phyloP scores from a whole-genome alignment of 92 coral and sea anemone species.

The Blastomussa wellsi region DNA sequence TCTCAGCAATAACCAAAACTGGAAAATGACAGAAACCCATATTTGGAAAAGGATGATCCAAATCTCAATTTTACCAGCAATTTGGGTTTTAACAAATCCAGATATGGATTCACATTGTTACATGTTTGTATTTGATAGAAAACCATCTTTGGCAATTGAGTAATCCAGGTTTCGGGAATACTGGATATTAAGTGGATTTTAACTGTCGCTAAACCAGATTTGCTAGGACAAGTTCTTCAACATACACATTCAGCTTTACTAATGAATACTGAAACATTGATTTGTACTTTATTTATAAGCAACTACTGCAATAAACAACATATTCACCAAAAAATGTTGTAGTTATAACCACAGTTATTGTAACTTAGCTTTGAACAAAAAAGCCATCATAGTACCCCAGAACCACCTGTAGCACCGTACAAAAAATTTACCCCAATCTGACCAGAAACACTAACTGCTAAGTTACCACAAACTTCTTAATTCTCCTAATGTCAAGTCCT shows the following conservation, averaged over 20 bases:
- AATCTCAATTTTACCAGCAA: constrained; percentile 14
- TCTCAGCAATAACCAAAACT: constrained; percentile 28
- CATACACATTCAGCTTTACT: not conserved
- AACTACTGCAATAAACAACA: constrained; percentile 32
- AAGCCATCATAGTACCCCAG: constrained; percentile 38
- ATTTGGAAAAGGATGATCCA: constrained; percentile 29
- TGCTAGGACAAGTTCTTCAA: constrained; percentile 14
- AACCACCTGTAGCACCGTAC: constrained; percentile 28
- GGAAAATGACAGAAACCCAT: constrained; percentile 34
- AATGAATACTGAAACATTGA: constrained; percentile 25
- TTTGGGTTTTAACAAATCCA: constrained; percentile 41
- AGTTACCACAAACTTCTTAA: constrained; percentile 17
- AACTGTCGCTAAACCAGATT: constrained; percentile 28
- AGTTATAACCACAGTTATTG: not conserved
- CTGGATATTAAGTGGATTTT: not conserved
- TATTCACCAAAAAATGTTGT: constrained; percentile 41
- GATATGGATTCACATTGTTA: constrained; percentile 33
- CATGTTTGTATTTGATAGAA: constrained; percentile 33
- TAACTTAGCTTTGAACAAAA: constrained; percentile 31
- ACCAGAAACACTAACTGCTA: too few relatives aligned
- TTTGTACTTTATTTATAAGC: constrained; percentile 17
- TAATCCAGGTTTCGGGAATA: constrained; percentile 18
- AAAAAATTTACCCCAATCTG: constrained; percentile 33
- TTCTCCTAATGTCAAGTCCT: constrained; percentile 30
- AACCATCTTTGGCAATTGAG: constrained; percentile 34